Evolutionary conservation across 2,113 vertebrate species (phyloP).

Genomic region (Oreochromis spilurus): DNA sequence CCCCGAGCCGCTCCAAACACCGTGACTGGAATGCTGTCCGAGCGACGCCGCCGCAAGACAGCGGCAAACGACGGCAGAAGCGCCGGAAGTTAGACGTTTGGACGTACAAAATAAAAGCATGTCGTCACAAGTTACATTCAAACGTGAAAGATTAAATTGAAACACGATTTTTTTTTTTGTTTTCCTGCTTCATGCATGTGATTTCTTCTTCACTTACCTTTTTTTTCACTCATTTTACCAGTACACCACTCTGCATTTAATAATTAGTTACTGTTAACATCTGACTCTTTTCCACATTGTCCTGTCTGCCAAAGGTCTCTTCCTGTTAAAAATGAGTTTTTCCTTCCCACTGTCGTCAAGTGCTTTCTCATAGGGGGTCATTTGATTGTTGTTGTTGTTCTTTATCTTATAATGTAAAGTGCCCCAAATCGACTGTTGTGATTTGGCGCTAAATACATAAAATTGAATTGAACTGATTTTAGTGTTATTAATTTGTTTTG

Average conservation of each 20-base stretch:
- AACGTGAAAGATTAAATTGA: neutral
- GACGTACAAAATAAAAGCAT: conserved; percentile 6
- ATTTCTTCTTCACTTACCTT: neutral
- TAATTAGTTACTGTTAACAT: neutral
- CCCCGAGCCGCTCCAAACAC: neutral
- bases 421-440: neutral
- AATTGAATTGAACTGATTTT: neutral
- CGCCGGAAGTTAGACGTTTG: neutral
- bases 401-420: neutral
- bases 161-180: neutral
- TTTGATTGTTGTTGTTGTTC: neutral
- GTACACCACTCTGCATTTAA: neutral
- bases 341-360: neutral
- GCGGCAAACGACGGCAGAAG: neutral
- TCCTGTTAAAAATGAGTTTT: neutral
- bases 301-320: neutral
- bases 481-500: neutral
- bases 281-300: rapidly evolving
- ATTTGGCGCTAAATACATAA: neutral
- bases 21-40: conserved; percentile 40
- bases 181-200: neutral
- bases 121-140: too few relatives aligned
- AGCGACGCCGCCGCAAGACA: neutral
- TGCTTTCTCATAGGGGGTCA: neutral
- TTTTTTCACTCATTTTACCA: neutral